phyloP scores from a whole-genome alignment of 2,113 vertebrate species.

The Aviceda subcristata region DNA sequence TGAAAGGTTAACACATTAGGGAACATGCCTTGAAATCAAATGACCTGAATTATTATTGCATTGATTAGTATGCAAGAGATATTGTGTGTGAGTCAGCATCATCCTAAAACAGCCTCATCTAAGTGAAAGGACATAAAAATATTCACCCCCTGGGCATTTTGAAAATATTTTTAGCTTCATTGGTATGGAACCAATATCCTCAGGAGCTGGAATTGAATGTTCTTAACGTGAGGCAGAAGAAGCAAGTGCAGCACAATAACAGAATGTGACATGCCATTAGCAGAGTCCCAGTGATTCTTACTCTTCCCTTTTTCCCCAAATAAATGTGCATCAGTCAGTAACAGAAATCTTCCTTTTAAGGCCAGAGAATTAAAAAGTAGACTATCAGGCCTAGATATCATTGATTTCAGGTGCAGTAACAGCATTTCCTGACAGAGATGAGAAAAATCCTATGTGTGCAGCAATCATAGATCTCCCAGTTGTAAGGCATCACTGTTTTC shows the following conservation, averaged over 20 bases:
- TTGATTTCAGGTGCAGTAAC: neutral
- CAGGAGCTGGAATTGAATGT: constrained; percentile 32
- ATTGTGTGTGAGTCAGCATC: constrained; percentile 38
- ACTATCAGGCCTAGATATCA: neutral
- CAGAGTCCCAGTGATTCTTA: neutral
- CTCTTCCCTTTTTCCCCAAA: neutral
- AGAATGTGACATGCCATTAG: constrained; percentile 33
- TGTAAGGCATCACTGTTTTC: neutral
- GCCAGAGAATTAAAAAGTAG: neutral
- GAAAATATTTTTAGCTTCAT: constrained; percentile 57
- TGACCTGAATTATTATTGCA: constrained; percentile 14
- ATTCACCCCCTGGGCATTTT: constrained; percentile 53
- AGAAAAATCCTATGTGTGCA: neutral
- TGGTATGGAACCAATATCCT: constrained; percentile 60
- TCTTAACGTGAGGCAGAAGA: neutral
- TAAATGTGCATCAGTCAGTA: neutral
- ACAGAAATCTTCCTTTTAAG: neutral
- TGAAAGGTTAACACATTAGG: constrained; percentile 22
- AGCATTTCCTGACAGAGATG: neutral
- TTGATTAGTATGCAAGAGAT: constrained; percentile 56
- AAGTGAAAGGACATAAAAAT: constrained; percentile 51
- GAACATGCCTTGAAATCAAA: constrained; percentile 51
- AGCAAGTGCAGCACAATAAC: constrained; percentile 22
- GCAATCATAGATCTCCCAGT: neutral
- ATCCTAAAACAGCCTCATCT: constrained; percentile 21